phyloP scores from a whole-genome alignment of 2,113 vertebrate genomes.

The Rhinichthys klamathensis region DNA sequence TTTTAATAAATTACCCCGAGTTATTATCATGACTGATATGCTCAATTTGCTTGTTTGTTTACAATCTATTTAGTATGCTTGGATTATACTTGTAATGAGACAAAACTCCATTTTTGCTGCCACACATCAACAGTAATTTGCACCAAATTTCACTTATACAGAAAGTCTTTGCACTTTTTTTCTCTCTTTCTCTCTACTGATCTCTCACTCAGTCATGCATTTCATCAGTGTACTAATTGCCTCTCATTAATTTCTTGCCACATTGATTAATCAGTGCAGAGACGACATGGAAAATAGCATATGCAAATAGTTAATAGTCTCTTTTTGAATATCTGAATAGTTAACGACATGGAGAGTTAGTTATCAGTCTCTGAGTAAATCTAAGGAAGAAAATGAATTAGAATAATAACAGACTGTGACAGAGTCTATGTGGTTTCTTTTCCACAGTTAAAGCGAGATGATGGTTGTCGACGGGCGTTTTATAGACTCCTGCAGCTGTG shows the following conservation, averaged over 20 bases:
- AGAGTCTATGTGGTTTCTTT: neutral
- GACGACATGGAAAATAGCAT: conserved; percentile 40
- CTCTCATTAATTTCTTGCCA: conserved; percentile 48
- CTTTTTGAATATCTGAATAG: conserved; percentile 38
- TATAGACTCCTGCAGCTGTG: conserved; percentile 6
- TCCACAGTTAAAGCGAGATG: neutral
- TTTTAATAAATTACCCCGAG: conserved; percentile 20
- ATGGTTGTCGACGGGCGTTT: neutral
- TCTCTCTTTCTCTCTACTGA: neutral
- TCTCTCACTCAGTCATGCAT: neutral
- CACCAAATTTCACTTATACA: neutral
- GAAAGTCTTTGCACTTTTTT: neutral
- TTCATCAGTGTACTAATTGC: conserved; percentile 46
- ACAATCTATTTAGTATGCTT: conserved; percentile 18
- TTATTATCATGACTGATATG: conserved; percentile 31
- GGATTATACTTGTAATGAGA: conserved; percentile 37
- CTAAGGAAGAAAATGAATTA: neutral
- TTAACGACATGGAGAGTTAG: conserved; percentile 29
- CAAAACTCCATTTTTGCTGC: conserved; percentile 11
- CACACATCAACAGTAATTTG: conserved; percentile 20
- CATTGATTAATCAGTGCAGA: conserved; percentile 47
- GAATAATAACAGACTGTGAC: conserved; percentile 13
- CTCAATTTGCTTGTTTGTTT: conserved; percentile 36
- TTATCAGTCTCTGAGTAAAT: conserved; percentile 20
- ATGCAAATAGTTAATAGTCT: conserved; percentile 49